Evolutionary conservation across 2,797 vertebrate genomes (phyloP), one percentile per base, ranked within the genome.

Genomic region (Muscicapa striata): DNA sequence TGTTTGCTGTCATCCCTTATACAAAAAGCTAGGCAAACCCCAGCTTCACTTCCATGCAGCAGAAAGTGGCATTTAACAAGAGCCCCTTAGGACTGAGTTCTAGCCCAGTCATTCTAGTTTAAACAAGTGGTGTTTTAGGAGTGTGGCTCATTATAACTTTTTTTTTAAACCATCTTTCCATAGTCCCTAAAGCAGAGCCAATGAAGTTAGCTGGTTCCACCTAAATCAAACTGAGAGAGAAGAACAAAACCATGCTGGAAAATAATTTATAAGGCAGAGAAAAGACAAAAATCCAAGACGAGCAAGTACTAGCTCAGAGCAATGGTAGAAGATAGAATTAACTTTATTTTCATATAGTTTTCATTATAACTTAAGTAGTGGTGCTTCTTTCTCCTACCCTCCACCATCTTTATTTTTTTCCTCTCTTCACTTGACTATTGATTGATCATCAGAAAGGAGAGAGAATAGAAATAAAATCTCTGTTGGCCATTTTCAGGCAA

Each of bases 371-470:
- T 79, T 40, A 75, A 58, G 40, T 46, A 72, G 13, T 30, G 30
- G 32, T 84, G 2, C 18, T 82, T 73, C 22, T 68, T 83, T 76
- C 6, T 77, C 80, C 36, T 51, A n/a, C 18, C 10, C 2, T 49
- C 15, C 9, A 14, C 79, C 36, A 51, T n/a, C 18, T 62, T 73
- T 46, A 62, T 38, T 13, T 93, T 73, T 73, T 52, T 52, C 29
- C 18, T 6, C 14, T 57, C 54, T 59, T 87, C 38, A 66, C 8
- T 58, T 69, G 22, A 59, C 52, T 63, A 57, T 11, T 84, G 81
- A 91, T 90, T 79, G 66, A 83, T 41, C 32, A 57, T 19, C 52
- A 68, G 41, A 90, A 76, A 90, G 20, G 6, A 93, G 27, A 59
- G 11, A 38, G 8, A n/a, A 5, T 23, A 89, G 69, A 32, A 82